Evolutionary conservation across 2,888 invertebrate genomes (phyloP), one percentile per base, ranked within the genome.

Genomic region (Caenorhabditis drosophilae): DNA sequence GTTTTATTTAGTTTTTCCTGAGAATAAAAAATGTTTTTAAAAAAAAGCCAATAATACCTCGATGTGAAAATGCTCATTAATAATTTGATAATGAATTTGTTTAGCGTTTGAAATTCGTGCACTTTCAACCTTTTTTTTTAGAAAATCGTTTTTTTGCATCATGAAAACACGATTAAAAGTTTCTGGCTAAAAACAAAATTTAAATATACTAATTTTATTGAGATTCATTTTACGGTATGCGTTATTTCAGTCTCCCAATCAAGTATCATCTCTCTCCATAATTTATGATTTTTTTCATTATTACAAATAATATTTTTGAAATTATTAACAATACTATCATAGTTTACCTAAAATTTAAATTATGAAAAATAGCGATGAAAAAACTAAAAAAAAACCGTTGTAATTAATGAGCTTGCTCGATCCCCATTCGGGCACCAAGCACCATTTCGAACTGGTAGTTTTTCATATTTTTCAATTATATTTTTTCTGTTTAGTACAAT

Each of bases 401-500:
- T 53, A 1, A 52, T 22, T 3, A 50, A 41, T 7, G 63, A 57
- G 9, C 53, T 49, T 7, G 57, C 63, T 4, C 63, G 20, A 22
- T 48, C 44, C 34, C 63, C 63, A n/a, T 63, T 57, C 36, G 63
- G 63, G 46, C 63, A 63, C 63, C 63, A 63, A 9, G 61, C 61
- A 18, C 63, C 63, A 2, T 53, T 49, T n/a, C 57, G 38, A 9
- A 57, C 53, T 23, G 63, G 48, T 18, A 23, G 26, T 15, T 45
- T 49, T 23, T 49, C 50, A 7, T 53, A 36, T 9, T 9, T 11
- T n/a, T 42, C 45, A 15, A 49, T 31, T 0, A n/a, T 27, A 9
- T 2, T 16, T 16, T 31, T 3, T 0, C 53, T 57, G n/a, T 44
- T 16, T 49, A 57, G 53, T 35, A 63, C 18, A 25, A 47, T 45